phyloP scores from a whole-genome alignment of 2,797 vertebrate species.

The Carapus acus region DNA sequence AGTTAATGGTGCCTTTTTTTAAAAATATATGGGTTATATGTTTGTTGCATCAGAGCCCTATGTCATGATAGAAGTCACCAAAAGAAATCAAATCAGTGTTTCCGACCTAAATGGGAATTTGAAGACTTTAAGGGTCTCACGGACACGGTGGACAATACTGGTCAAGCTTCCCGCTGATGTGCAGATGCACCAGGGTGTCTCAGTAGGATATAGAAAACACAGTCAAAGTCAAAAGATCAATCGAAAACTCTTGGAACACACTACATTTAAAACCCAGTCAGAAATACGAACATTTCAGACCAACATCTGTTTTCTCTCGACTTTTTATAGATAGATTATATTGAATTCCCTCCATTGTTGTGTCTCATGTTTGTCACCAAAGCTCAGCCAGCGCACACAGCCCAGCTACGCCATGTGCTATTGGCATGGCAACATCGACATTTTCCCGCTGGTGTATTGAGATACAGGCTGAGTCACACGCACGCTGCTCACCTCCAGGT shows the following conservation, averaged over 20 bases:
- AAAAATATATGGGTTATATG: too few species aligned
- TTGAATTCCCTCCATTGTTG: constrained; percentile 2
- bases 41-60: constrained; percentile 5
- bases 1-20: too few species aligned
- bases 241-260: too few species aligned
- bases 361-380: constrained; percentile 1
- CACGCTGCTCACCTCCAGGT: background rate
- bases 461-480: constrained; percentile 1
- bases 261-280: too few species aligned
- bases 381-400: background rate
- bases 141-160: too few species aligned
- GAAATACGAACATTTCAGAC: too few species aligned
- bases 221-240: too few species aligned
- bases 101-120: constrained; percentile 41
- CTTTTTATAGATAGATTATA: background rate
- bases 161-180: too few species aligned
- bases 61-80: constrained; percentile 18
- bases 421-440: background rate
- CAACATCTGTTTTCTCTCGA: too few species aligned
- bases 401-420: background rate
- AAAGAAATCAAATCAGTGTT: constrained; percentile 11
- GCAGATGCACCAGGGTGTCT: too few species aligned
- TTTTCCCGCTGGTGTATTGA: background rate
- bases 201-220: too few species aligned
- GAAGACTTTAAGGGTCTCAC: constrained; percentile 49